Evolutionary conservation across 2,797 vertebrate genomes (phyloP).

Genomic region (Tapera naevia): DNA sequence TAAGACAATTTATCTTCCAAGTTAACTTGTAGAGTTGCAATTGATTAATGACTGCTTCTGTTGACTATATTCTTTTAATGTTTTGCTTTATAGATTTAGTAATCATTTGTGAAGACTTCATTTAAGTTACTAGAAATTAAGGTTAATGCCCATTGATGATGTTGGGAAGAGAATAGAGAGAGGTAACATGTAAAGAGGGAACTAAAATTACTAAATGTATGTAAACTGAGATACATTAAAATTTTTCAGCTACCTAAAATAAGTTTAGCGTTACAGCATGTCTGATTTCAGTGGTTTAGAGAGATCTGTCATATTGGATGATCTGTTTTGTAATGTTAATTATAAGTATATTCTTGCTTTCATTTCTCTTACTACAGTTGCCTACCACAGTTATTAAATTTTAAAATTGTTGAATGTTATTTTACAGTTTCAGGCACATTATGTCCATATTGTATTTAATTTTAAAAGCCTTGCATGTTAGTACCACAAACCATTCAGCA

Average conservation of each 20-base stretch:
- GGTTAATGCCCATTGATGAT: not conserved
- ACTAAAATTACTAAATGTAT: not conserved
- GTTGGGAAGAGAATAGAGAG: not conserved
- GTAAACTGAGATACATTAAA: not conserved
- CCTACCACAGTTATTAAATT: not conserved
- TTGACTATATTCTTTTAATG: not conserved
- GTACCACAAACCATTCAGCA: not conserved
- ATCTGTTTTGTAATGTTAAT: not conserved
- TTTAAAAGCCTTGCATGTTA: not conserved
- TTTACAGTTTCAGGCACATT: not conserved
- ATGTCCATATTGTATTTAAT: not conserved
- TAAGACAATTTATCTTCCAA: slow-evolving; percentile 1
- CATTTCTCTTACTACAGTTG: not conserved
- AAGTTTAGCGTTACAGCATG: not conserved
- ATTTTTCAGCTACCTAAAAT: not conserved
- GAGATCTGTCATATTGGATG: not conserved
- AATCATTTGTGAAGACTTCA: not conserved
- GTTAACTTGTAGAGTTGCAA: not conserved
- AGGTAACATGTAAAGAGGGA: not conserved
- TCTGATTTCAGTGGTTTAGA: not conserved
- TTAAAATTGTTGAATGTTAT: not conserved
- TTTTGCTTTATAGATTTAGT: not conserved
- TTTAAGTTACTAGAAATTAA: not conserved
- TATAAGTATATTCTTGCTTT: not conserved
- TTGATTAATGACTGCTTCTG: not conserved